Conservation (phyloP, 2,797 vertebrate species). For the Prionace glauca region DNA sequence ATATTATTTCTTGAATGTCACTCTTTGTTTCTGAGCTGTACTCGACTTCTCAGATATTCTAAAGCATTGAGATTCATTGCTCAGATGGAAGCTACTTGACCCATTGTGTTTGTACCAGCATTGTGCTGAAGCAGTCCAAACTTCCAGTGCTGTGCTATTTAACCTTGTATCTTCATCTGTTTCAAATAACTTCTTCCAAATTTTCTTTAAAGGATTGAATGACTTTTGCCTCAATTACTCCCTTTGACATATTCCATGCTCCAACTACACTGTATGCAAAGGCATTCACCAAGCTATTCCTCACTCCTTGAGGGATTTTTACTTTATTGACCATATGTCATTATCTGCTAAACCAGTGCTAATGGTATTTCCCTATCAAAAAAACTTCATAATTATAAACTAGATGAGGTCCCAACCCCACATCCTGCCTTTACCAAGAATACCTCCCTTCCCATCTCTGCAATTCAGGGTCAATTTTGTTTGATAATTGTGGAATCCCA, state of each 20-base stretch:
- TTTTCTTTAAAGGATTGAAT: background rate
- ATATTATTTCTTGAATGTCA: background rate
- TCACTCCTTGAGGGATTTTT: background rate
- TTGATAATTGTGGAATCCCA: background rate
- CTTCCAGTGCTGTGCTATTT: background rate
- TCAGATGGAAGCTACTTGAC: background rate
- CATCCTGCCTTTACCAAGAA: background rate
- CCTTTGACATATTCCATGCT: background rate
- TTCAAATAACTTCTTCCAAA: background rate
- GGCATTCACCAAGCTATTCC: background rate
- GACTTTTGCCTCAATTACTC: background rate
- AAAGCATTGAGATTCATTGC: background rate
- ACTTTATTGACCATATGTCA: background rate
- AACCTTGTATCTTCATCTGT: background rate
- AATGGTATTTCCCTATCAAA: background rate
- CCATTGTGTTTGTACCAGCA: background rate
- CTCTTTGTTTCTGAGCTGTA: background rate
- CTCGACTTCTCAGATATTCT: background rate
- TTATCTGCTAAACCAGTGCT: background rate
- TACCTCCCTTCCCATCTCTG: background rate
- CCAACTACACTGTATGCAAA: background rate
- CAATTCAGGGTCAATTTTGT: background rate
- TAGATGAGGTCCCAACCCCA: background rate
- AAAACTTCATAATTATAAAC: background rate
- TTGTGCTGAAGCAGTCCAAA: background rate